Base-by-base conservation (phyloP, 2,888 invertebrate species). In the Acanthacorydalis orientalis region DNA sequence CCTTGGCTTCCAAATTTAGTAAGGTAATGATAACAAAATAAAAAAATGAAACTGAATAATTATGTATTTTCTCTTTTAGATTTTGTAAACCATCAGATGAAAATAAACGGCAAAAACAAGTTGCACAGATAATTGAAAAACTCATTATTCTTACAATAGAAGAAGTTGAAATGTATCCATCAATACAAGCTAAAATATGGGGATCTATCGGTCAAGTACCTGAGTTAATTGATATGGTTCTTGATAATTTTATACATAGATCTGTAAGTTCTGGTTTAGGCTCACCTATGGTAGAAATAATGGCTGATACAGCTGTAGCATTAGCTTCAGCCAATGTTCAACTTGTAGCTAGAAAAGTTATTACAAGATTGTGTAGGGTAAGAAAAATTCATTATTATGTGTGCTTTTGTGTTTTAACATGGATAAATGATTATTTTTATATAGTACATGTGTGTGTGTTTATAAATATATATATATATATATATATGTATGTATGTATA, bases 121-220 rank as follows among this genome's bases (percentile, higher is more conserved):
- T 97, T 2, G 86, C 87, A 0, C 83, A 87, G 56, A 96, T 97
- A 59, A 68, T 97, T 50, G 95, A 96, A 64, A 93, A 93, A 63
- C 72, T 97, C 8, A 96, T 97, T 49, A 83, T 87, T n/a, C 69
- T 97, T 47, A 97, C 96, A 0, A 93, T 96, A 45, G 92, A 96
- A 64, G 96, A 97, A 66, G 91, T 88, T 31, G 91, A 96, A 70
- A 97, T 97, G 96, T 97, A 96, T 68, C 96, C 96, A 0, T 95
- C 95, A 0, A 92, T 97, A 51, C 96, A 97, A 68, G 95, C 96
- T n/a, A 96, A 96, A 73, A 96, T 97, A 54, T 97, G 96, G 96
- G 93, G 93, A 46, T 92, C 92, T 35, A 86, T 96, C 44, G 96
- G 95, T 1, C 83, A 83, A 57, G 87, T 96, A 54, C 90, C 93